These are phyloP conservation scores for Naso thynnoides DNA, from an alignment of 2,797 vertebrate genomes.

Conservation along the genomic window DNA sequence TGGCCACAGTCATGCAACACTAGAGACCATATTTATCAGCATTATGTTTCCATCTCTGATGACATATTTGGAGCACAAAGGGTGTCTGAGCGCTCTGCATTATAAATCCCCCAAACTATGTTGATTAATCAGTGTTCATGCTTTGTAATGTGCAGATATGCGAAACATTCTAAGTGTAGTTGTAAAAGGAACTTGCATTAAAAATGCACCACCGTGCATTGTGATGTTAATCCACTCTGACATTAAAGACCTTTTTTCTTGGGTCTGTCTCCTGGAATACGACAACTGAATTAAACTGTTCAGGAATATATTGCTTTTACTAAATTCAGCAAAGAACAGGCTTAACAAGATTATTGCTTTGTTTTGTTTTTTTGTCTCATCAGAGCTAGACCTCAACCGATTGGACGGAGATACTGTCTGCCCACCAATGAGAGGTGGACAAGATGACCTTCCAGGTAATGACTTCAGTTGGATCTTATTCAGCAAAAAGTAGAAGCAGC, in stretches of 20 bases:
- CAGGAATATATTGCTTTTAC: conserved; percentile 6
- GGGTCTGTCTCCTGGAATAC: conserved; percentile 11
- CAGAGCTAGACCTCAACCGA: conserved; percentile 86
- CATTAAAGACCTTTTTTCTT: conserved; percentile 37
- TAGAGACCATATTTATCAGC: conserved; percentile 24
- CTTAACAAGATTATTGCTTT: conserved; percentile 12
- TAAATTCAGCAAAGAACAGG: conserved; percentile 5
- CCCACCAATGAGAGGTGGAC: conserved; percentile 84
- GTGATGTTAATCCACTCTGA: conserved; percentile 48
- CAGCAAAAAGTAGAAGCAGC: conserved; percentile 16
- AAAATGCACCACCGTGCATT: conserved; percentile 22
- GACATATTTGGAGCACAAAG: conserved; percentile 25
- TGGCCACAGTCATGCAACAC: conserved; percentile 27
- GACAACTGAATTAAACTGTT: conserved; percentile 12
- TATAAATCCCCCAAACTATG: neutral
- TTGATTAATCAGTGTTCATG: neutral
- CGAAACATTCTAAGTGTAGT: neutral
- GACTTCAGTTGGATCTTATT: neutral
- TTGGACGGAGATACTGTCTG: conserved; percentile 86
- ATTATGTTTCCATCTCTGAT: conserved; percentile 30
- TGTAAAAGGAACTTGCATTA: conserved; percentile 31
- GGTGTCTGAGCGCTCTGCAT: conserved; percentile 14
- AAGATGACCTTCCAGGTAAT: conserved; percentile 89
- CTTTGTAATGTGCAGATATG: conserved; percentile 19
- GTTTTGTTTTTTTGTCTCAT: conserved; percentile 36